These are phyloP conservation scores for Dryobates pubescens DNA, from an alignment of 2,797 vertebrate genomes.

Conservation along the genomic window DNA sequence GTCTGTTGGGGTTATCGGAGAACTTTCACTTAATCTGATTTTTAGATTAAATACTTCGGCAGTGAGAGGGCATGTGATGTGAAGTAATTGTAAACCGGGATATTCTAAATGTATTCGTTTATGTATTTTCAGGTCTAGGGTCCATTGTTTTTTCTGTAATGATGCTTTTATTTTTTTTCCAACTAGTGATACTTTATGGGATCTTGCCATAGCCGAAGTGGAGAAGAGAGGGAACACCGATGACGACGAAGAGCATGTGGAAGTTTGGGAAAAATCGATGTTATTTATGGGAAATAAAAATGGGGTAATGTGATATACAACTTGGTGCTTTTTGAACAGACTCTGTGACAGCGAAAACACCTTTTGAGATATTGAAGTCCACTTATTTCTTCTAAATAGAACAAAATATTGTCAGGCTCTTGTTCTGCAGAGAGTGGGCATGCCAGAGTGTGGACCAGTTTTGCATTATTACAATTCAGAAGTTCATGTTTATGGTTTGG, in stretches of 20 bases:
- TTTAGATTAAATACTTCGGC: neutral
- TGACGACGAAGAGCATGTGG: constrained; percentile 53
- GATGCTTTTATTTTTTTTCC: neutral
- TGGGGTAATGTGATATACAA: constrained; percentile 77
- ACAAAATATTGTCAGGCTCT: neutral
- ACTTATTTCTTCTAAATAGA: neutral
- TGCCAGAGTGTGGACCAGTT: neutral
- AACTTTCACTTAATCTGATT: neutral
- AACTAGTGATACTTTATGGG: constrained; percentile 91
- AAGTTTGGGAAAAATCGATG: constrained; percentile 84
- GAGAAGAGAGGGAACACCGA: constrained; percentile 70
- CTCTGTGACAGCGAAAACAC: neutral
- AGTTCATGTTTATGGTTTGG: neutral
- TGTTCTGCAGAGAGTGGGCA: neutral
- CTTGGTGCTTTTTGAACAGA: neutral
- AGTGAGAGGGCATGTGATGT: neutral
- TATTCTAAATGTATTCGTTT: neutral
- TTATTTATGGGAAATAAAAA: constrained; percentile 93
- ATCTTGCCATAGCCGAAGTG: constrained; percentile 88
- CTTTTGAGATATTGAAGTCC: neutral
- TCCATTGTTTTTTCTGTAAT: constrained; percentile 5
- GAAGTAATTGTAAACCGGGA: neutral
- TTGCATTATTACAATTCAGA: neutral
- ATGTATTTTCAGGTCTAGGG: neutral
- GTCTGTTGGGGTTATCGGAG: neutral